Base-by-base conservation (phyloP, 2,888 invertebrate species). In the Oscheius myriophilus region DNA sequence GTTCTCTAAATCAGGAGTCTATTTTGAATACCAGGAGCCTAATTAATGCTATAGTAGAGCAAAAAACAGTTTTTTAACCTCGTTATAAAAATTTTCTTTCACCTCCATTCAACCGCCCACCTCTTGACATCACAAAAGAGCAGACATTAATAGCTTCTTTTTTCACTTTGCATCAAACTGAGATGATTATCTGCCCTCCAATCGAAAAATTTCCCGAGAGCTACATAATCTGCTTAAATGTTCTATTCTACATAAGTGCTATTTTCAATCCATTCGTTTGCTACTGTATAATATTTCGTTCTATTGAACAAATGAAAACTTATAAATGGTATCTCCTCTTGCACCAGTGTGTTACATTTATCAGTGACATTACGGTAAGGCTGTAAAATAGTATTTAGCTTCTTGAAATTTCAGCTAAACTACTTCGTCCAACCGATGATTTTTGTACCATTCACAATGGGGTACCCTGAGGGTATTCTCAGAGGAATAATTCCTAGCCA, bases 361-460 rank as follows among this genome's bases (percentile, higher is more conserved):
- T 54, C 39, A n/a, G 23, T n/a, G 53, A 54, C 25, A 16, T 23
- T n/a, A 25, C n/a, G 14, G 53, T 33, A 33, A 54, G 33, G 33
- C 3, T 6, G 9, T 33, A 33, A n/a, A n/a, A n/a, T n/a, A n/a
- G n/a, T n/a, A n/a, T n/a, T n/a, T n/a, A n/a, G n/a, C n/a, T n/a
- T 33, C 26, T 52, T 52, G 14, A n/a, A n/a, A 21, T 52, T 1
- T 52, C 49, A 49, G 49, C 11, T 49, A 18, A 49, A 49, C 18
- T 49, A 18, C 18, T 49, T 49, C 2, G 18, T 18, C 18, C 26
- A 54, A 54, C 53, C 53, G 26, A n/a, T 54, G 6, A 54, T 54
- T 12, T 54, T 54, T n/a, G 26, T 54, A 16, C 53, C 53, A 12
- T 54, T 54, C 23, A 23, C 23, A 54, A 54, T 54, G 53, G 53